phyloP scores from a whole-genome alignment of 2,797 vertebrate genomes.

The Strix occidentalis region DNA sequence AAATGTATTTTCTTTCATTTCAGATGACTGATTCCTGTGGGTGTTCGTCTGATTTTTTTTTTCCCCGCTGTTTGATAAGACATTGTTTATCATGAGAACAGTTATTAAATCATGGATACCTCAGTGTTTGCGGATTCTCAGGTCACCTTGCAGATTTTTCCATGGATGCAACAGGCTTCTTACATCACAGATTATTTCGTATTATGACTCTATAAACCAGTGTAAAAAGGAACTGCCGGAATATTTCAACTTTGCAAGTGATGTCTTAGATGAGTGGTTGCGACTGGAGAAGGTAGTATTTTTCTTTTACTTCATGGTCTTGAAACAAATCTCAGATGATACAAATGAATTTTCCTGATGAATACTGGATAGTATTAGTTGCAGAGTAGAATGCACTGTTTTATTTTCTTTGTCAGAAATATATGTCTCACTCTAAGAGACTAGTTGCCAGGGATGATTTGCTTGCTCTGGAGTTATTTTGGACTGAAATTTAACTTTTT shows the following conservation, averaged over 20 bases:
- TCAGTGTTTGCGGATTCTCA: neutral
- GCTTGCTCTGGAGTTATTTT: neutral
- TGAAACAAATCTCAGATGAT: neutral
- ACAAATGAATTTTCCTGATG: neutral
- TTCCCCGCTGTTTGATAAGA: neutral
- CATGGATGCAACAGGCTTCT: neutral
- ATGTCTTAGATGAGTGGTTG: constrained; percentile 80
- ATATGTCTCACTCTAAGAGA: neutral
- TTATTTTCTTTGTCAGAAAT: neutral
- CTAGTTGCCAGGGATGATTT: neutral
- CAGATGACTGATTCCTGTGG: neutral
- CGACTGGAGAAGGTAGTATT: constrained; percentile 77
- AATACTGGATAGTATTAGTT: neutral
- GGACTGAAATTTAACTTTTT: neutral
- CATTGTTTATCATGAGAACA: constrained; percentile 25
- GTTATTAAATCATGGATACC: constrained; percentile 1
- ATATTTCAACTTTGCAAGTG: constrained; percentile 83
- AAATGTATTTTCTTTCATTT: constrained; percentile 30
- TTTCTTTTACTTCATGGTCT: neutral
- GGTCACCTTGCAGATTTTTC: neutral
- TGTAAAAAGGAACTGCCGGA: constrained; percentile 67
- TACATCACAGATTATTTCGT: constrained; percentile 44
- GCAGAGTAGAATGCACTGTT: neutral
- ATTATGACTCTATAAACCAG: constrained; percentile 74
- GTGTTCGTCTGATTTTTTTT: neutral